Conservation (phyloP, 2,888 invertebrate genomes). For the Prenolepis imparis region DNA sequence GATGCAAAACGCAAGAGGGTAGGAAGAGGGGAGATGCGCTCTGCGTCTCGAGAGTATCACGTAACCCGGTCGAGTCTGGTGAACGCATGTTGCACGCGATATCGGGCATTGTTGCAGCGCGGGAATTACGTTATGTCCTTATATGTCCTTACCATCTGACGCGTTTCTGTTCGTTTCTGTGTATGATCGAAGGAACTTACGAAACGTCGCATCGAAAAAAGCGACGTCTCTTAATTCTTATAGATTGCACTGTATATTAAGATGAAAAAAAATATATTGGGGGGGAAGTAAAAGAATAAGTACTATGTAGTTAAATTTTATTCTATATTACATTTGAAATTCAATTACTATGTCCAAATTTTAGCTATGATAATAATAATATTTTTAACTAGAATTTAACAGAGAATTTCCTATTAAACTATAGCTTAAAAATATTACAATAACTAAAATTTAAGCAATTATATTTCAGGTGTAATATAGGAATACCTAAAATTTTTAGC, state of each 20-base stretch:
- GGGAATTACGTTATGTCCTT: conserved; percentile 61
- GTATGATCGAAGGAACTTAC: neutral
- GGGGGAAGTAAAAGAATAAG: neutral
- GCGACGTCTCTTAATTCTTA: neutral
- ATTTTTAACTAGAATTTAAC: no score
- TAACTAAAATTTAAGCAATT: no score
- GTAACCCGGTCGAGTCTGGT: conserved; percentile 49
- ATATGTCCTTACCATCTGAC: conserved; percentile 62
- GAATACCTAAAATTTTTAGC: no score
- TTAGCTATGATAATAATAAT: no score
- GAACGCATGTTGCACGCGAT: conserved; percentile 72
- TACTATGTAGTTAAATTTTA: neutral
- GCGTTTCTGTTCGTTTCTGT: conserved; percentile 24
- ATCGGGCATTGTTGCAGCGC: conserved; percentile 67
- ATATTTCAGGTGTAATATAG: no score
- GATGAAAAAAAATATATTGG: neutral
- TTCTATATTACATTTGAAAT: no score
- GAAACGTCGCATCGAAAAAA: conserved; percentile 11
- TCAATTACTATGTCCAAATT: no score
- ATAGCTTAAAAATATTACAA: no score
- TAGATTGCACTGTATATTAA: neutral
- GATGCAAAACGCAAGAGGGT: conserved; percentile 45
- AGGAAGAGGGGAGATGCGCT: conserved; percentile 23
- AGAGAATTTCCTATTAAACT: no score
- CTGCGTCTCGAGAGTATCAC: conserved; percentile 54